Conservation (phyloP, 2,888 invertebrate genomes). For the Rhogogaster chlorosoma region DNA sequence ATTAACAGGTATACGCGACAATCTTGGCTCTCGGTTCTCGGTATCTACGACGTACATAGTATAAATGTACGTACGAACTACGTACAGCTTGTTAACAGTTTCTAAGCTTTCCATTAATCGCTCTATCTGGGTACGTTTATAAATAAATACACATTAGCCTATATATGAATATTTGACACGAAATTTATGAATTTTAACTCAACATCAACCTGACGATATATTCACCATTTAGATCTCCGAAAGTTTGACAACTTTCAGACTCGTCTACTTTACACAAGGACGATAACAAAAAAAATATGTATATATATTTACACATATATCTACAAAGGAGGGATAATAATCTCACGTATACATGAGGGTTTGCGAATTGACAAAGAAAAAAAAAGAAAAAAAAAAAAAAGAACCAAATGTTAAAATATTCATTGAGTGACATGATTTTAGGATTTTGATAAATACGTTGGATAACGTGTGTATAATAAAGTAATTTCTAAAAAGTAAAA, state of each 20-base stretch:
- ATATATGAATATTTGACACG: not conserved
- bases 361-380: not conserved
- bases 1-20: conserved; percentile 12
- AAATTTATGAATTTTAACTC: too few species aligned
- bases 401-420: not conserved
- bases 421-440: not conserved
- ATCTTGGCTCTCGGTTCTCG: not conserved
- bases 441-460: not conserved
- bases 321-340: not conserved
- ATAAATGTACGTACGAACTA: not conserved
- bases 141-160: not conserved
- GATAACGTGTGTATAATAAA: not conserved
- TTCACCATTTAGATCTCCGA: not conserved
- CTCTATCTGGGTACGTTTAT: not conserved
- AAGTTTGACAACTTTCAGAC: not conserved
- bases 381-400: not conserved
- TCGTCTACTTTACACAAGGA: not conserved
- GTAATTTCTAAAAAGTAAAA: not conserved
- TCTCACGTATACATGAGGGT: not conserved
- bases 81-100: not conserved
- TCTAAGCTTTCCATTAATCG: not conserved
- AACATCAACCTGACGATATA: too few species aligned
- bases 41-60: not conserved
- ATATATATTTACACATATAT: not conserved
- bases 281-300: too few species aligned